Conservation (phyloP, 1,140 invertebrate species). For the Eurosta solidaginis region DNA sequence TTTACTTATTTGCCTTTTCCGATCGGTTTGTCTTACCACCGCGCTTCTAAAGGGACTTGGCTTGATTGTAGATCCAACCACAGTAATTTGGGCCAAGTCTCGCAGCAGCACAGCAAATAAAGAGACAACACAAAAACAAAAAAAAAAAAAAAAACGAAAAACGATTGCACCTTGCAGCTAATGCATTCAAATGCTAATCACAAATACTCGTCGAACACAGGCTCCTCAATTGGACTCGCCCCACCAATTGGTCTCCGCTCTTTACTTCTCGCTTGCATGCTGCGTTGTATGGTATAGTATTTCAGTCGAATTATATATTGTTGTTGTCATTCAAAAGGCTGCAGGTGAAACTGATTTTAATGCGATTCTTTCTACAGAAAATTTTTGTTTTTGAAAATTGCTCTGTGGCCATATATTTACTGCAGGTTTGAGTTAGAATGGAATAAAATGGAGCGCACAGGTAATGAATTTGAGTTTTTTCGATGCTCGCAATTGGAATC, state of each 20-base stretch:
- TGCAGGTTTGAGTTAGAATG: background rate
- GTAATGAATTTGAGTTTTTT: background rate
- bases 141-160: no score
- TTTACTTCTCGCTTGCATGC: background rate
- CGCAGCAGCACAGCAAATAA: background rate
- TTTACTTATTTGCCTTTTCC: background rate
- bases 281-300: background rate
- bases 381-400: background rate
- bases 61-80: background rate
- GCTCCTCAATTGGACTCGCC: background rate
- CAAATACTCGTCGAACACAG: no score
- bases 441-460: background rate
- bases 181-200: conserved; percentile 18
- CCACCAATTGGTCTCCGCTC: background rate
- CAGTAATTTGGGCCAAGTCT: conserved; percentile 11
- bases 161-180: conserved; percentile 19
- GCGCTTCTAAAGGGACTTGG: background rate
- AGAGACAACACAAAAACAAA: no score
- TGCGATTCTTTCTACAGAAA: background rate
- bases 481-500: background rate
- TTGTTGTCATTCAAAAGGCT: background rate
- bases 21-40: background rate
- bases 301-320: background rate
- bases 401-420: background rate
- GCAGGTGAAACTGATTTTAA: conserved; percentile 26